phyloP scores from a whole-genome alignment of 1,140 invertebrate genomes.

The Drosophila insularis region DNA sequence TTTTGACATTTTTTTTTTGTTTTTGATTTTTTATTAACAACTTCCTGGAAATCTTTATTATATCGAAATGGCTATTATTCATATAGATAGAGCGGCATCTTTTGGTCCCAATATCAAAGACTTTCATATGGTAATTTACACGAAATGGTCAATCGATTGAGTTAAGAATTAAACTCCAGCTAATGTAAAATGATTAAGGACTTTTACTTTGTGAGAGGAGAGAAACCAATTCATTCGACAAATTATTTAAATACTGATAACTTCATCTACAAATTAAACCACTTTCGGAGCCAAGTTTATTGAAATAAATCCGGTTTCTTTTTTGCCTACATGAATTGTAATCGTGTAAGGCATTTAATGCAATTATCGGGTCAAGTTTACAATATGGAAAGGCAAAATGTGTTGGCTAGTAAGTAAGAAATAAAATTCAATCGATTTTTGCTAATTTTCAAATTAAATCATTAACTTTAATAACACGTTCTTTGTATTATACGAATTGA shows the following conservation, averaged over 20 bases:
- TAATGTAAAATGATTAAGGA: too few species aligned
- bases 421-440: conserved; percentile 48
- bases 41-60: conserved; percentile 72
- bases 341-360: neutral
- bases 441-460: conserved; percentile 72
- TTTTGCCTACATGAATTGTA: too few species aligned
- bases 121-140: neutral
- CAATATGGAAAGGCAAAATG: too few species aligned
- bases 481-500: conserved; percentile 29
- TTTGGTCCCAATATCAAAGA: conserved; percentile 1
- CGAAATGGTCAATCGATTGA: neutral
- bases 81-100: neutral
- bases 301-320: too few species aligned
- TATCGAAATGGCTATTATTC: conserved; percentile 5
- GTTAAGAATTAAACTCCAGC: too few species aligned
- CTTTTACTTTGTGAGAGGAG: too few species aligned
- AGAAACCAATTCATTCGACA: too few species aligned
- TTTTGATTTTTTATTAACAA: conserved; percentile 47
- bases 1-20: too few species aligned
- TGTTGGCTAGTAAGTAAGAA: neutral
- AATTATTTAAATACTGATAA: too few species aligned
- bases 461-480: conserved; percentile 66
- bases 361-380: neutral
- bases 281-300: too few species aligned
- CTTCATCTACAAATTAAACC: too few species aligned